A percentile compares a stretch with the other conserved stretches of the same genome.
These are phyloP conservation scores for Mamestra configurata DNA, from an alignment of 1,140 invertebrate species.

Conservation along the genomic window DNA sequence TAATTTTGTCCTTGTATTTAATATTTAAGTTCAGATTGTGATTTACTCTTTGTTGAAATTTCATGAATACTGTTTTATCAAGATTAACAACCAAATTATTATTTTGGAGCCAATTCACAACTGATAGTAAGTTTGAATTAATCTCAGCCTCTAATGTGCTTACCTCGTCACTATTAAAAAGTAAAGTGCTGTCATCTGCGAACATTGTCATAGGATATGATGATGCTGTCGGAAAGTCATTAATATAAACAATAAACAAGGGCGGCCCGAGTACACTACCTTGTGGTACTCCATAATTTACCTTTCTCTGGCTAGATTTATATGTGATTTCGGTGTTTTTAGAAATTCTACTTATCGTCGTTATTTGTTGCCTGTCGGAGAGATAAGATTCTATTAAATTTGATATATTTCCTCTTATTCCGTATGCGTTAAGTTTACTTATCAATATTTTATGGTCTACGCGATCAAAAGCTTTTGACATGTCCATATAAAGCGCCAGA, in stretches of 20 bases:
- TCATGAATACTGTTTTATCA: not conserved
- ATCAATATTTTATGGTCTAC: not conserved
- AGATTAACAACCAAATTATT: not conserved
- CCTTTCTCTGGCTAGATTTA: not conserved
- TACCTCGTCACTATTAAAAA: not conserved
- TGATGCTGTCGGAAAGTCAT: not conserved
- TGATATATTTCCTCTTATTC: not conserved
- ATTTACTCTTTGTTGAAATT: not conserved
- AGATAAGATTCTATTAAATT: not conserved
- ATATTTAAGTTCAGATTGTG: too few relatives aligned
- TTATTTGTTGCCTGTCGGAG: not conserved
- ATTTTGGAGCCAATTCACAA: not conserved
- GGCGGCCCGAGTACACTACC: too few relatives aligned
- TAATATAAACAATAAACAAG: not conserved
- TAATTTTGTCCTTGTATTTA: too few relatives aligned
- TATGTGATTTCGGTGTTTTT: not conserved
- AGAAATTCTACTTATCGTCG: not conserved
- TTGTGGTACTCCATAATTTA: too few relatives aligned
- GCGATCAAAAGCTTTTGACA: not conserved
- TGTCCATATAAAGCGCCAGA: not conserved
- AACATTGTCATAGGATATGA: conserved; percentile 1
- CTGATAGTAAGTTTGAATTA: not conserved
- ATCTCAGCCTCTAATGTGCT: not conserved
- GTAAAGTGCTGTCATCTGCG: not conserved
- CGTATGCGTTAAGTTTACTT: not conserved